phyloP scores from a whole-genome alignment of 2,113 vertebrate genomes.

The Cryptomyrus ogoouensis region DNA sequence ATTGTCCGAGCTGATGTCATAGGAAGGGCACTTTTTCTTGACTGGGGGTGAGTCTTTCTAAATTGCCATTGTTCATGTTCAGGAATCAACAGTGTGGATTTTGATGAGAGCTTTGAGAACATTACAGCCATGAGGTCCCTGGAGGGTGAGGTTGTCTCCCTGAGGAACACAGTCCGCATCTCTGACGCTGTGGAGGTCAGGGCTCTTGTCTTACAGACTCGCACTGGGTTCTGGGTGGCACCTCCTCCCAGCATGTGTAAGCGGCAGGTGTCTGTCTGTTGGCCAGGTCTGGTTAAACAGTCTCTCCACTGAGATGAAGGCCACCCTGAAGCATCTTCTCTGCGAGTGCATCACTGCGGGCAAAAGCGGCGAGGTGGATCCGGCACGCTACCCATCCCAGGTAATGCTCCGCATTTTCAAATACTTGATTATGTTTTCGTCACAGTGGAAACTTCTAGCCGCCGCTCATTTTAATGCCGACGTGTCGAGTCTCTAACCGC shows the following conservation, averaged over 20 bases:
- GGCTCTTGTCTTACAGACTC: background rate
- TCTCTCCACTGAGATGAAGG: slow-evolving; percentile 88
- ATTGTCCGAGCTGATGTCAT: background rate
- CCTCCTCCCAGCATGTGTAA: background rate
- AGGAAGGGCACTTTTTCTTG: background rate
- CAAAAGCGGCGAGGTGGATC: slow-evolving; percentile 74
- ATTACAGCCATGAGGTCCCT: slow-evolving; percentile 89
- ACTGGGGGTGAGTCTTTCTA: background rate
- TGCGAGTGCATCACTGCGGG: slow-evolving; percentile 75
- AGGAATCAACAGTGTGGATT: slow-evolving; percentile 90
- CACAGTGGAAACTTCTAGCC: background rate
- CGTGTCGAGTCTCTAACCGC: background rate
- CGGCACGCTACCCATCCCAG: slow-evolving; percentile 84
- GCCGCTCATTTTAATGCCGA: background rate
- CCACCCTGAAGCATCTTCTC: slow-evolving; percentile 80
- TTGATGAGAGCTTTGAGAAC: slow-evolving; percentile 78
- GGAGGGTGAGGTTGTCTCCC: slow-evolving; percentile 84
- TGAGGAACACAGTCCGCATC: slow-evolving; percentile 77
- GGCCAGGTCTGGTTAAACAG: slow-evolving; percentile 78
- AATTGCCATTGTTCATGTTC: slow-evolving; percentile 20
- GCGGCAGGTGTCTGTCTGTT: slow-evolving; percentile 25
- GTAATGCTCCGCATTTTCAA: slow-evolving; percentile 48
- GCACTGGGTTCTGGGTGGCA: background rate
- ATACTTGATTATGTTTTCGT: background rate
- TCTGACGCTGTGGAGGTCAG: slow-evolving; percentile 87